Evolutionary conservation across 2,113 vertebrate species (phyloP), one percentile per base, ranked within the genome.

Genomic region (Cryptotis parvus): DNA sequence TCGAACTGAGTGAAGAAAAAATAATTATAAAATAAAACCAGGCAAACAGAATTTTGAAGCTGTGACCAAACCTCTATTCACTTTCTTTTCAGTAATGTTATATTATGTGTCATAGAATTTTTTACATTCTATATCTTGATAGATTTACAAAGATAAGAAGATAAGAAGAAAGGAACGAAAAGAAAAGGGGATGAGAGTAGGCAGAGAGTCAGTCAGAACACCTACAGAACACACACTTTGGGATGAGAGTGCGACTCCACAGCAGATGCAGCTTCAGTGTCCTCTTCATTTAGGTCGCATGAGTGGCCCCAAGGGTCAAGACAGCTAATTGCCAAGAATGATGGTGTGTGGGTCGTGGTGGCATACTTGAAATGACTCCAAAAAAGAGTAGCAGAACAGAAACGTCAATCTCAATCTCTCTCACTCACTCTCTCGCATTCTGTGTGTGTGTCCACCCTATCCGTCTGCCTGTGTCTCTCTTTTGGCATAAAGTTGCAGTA

Each of bases 401-500:
- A 49, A 49, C 45, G 10, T 49, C 45, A 6, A 49, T 49, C 45
- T 49, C 45, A 49, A 49, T 58, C 20, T 55, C 20, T 22, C 20
- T 55, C 22, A 22, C 55, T 58, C 55, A 24, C 5, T 58, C 55
- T 22, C 20, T 58, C 55, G 20, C 22, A 6, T 16, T 58, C 55
- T 14, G 14, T 49, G 45, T 49, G 45, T 10, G 45, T 49, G 45
- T 58, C 15, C 14, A 5, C 45, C 14, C 45, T 58, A 5, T 58
- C 14, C 16, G 3, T 58, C 14, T 58, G 16, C 22, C 55, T 58
- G 18, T 58, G 18, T 58, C 55, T 58, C 55, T 58, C 55, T 18
- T 93, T 96, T 84, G 90, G 58, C 45, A 65, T 45, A 93, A 92
- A 96, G 65, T 37, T 93, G 65, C 73, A 75, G 92, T 94, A 96